phyloP scores from a whole-genome alignment of 2,797 vertebrate species.

The Phalanger gymnotis region DNA sequence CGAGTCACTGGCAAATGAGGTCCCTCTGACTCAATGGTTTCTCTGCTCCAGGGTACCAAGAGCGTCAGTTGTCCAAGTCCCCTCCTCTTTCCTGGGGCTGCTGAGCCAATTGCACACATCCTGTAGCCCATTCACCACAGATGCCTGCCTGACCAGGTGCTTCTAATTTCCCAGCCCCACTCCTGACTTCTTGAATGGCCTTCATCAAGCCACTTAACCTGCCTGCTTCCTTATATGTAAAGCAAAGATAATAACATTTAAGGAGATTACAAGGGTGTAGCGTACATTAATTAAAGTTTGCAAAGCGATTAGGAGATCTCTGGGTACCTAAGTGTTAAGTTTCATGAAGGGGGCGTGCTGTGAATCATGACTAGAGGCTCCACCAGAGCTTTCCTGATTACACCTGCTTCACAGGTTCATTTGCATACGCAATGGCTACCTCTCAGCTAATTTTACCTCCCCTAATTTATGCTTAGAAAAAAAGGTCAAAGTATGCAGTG shows the following conservation, averaged over 20 bases:
- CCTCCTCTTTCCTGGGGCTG: background rate
- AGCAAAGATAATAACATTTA: constrained; percentile 75
- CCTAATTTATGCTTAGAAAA: constrained; percentile 63
- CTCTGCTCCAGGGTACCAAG: background rate
- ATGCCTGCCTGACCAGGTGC: constrained; percentile 46
- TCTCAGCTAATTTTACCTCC: constrained; percentile 51
- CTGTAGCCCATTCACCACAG: background rate
- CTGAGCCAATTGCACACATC: constrained; percentile 7
- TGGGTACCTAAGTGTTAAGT: constrained; percentile 56
- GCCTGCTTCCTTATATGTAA: constrained; percentile 74
- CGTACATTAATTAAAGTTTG: constrained; percentile 76
- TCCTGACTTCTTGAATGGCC: constrained; percentile 60
- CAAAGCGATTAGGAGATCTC: constrained; percentile 70
- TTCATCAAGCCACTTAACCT: constrained; percentile 74
- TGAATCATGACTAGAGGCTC: constrained; percentile 65
- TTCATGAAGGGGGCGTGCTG: constrained; percentile 31
- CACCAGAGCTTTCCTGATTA: constrained; percentile 60
- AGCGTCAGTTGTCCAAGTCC: background rate
- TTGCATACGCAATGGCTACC: background rate
- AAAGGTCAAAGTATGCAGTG: constrained; percentile 38
- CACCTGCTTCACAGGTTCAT: constrained; percentile 55
- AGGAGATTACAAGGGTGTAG: constrained; percentile 69
- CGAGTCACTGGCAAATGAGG: background rate
- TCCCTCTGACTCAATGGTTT: too few species aligned
- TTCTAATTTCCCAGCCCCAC: constrained; percentile 60